Evolutionary conservation across 2,888 invertebrate genomes (phyloP).

Genomic region (Campoplex nolae): DNA sequence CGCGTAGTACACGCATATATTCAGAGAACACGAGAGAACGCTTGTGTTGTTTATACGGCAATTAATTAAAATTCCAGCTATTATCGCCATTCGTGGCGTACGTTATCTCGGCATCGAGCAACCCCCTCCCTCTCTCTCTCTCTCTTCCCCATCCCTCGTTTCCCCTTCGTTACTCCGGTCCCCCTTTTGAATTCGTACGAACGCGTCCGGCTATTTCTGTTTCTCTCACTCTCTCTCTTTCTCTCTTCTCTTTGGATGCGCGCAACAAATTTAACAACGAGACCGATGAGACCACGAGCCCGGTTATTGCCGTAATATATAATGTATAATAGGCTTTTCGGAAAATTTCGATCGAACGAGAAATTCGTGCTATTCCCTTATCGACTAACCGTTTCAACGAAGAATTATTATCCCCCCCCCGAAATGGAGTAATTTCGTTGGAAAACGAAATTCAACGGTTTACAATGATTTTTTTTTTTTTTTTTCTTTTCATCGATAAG

Average conservation of each 20-base stretch:
- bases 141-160: constrained; percentile 25
- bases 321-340: constrained; percentile 13
- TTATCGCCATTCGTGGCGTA: constrained; percentile 68
- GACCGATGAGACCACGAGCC: constrained; percentile 39
- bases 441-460: not conserved
- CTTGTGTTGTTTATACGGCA: constrained; percentile 71
- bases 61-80: constrained; percentile 77
- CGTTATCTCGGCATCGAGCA: constrained; percentile 68
- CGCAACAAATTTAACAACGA: constrained; percentile 49
- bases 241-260: constrained; percentile 12
- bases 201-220: constrained; percentile 59
- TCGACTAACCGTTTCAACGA: constrained; percentile 6
- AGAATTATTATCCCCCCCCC: constrained; percentile 13
- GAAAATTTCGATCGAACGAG: constrained; percentile 21
- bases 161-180: constrained; percentile 34
- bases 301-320: constrained; percentile 35
- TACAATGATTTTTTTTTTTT: not conserved
- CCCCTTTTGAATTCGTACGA: constrained; percentile 53
- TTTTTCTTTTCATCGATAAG: not conserved
- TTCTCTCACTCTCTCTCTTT: constrained; percentile 20
- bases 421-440: not conserved
- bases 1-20: constrained; percentile 13
- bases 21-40: constrained; percentile 50
- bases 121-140: constrained; percentile 27
- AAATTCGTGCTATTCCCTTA: constrained; percentile 28